Base-by-base conservation (phyloP, 2,797 vertebrate species). In the Pipistrellus pipistrellus region DNA sequence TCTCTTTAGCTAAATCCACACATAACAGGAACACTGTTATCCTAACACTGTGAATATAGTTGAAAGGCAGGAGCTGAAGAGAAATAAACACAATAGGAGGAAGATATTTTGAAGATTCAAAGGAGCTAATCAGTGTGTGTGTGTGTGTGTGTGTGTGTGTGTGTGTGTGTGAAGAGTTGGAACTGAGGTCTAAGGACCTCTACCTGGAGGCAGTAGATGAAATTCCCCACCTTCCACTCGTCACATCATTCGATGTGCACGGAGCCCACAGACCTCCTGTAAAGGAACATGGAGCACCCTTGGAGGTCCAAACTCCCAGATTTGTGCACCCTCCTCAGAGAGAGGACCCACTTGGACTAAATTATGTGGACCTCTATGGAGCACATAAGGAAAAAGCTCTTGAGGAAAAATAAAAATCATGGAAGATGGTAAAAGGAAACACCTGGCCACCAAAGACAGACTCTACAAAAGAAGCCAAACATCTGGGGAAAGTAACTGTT, bases 1-100 rank as follows among this genome's bases (percentile, higher is more conserved):
- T 76, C 81, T 92, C 75, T n/a, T 89, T 72, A 82, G 73, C 15
- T 85, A 90, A 84, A 32, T 76, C 27, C 35, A 8, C 7, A 27
- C 14, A 41, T 9, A 44, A 38, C 27, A 90, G 3, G n/a, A 55
- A 66, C 71, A 71, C 14, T 32, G 66, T 82, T 66, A 46, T 73
- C 27, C 4, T 59, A 64, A 85, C 5, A 21, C 20, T 41, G 25
- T 6, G 21, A 15, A 13, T 18, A 27, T 6, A 55, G 23, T n/a
- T 85, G 27, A 53, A 88, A 94, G 69, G 78, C 57, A 13, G 59
- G 55, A 92, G 48, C 23, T 17, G 21, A 44, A 41, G n/a, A 88
- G n/a, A 88, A 35, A 78, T 3, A 77, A 44, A 78, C 23, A 41
- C 30, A 21, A 38, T 18, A 27, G 30, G 46, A 10, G 35, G 23